phyloP scores from a whole-genome alignment of 2,888 invertebrate genomes.

The Smittia aterrima region DNA sequence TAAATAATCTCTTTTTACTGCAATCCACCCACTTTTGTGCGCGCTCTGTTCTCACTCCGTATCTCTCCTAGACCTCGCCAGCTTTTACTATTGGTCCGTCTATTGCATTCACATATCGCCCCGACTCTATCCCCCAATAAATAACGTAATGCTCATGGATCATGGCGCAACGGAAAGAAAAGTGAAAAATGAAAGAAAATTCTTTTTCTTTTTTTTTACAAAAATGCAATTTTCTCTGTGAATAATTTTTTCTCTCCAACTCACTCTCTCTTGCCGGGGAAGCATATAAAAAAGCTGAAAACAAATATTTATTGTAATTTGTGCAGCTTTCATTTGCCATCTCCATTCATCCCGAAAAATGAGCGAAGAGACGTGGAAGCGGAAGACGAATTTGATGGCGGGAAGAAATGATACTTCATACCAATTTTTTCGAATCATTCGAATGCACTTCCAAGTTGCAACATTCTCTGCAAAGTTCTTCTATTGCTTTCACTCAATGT shows the following conservation, averaged over 20 bases:
- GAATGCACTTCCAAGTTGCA: neutral
- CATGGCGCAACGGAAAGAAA: neutral
- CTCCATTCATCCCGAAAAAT: slow-evolving; percentile 30
- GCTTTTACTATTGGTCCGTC: neutral
- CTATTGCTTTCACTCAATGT: neutral
- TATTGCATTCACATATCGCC: slow-evolving; percentile 24
- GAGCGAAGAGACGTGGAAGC: neutral
- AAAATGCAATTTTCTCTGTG: slow-evolving; percentile 35
- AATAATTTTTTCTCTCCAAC: slow-evolving; percentile 18
- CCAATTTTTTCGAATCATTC: neutral
- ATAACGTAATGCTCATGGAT: slow-evolving; percentile 13
- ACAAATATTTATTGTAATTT: slow-evolving; percentile 36
- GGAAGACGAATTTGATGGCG: neutral
- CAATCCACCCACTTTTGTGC: neutral
- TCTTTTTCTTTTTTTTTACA: neutral
- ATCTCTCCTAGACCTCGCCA: neutral
- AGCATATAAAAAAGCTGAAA: slow-evolving; percentile 1
- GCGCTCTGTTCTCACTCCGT: neutral
- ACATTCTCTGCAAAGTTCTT: neutral
- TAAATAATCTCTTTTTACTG: slow-evolving; percentile 7
- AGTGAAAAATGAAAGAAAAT: slow-evolving; percentile 8
- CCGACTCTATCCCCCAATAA: slow-evolving; percentile 11
- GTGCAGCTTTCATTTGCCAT: neutral
- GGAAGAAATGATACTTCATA: neutral
- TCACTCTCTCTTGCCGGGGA: neutral